Base-by-base conservation (phyloP, 2,888 invertebrate genomes). In the Teleogryllus oceanicus region DNA sequence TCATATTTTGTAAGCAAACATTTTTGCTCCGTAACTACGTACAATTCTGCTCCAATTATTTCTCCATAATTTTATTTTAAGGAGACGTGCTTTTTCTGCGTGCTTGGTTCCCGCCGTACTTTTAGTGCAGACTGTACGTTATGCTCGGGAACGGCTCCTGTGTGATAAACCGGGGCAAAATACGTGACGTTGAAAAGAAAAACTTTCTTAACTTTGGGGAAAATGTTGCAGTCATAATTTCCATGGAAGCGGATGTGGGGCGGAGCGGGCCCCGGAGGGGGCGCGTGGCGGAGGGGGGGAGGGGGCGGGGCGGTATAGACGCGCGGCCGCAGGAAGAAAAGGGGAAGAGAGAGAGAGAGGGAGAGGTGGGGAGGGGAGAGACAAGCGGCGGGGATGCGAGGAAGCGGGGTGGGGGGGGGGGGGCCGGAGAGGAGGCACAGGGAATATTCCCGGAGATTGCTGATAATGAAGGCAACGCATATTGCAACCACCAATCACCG, bases 171-270 rank as follows among this genome's bases (percentile, higher is more conserved):
- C 76, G 75, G 80, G 79, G 79, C 78, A 81, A 82, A 82, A 82
- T 82, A 82, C 82, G 82, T 82, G 82, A 82, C 82, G 80, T 78
- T 79, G 82, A 80, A 82, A 80, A 80, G 81, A 78, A 82, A 82
- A 82, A 82, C 80, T 82, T 82, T 80, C 80, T 80, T 79, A 82
- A 82, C 80, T 82, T 80, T 80, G 24, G 49, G 77, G 76, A 80
- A 77, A 80, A 80, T 80, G 80, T 80, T 80, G 78, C 80, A 80
- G 80, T 77, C 78, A 78, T 80, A 80, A 80, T 80, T 80, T 77
- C 50, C 80, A 50, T 78, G 76, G 76, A 78, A 78, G 49, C 62
- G 80, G 78, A 78, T 78, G 80, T 77, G 77, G 79, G 76, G 62
- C 20, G 62, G 50, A 49, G 37, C 21, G 77, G 49, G 49, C 50